Evolutionary conservation across 1,140 invertebrate species (phyloP), one percentile per base, ranked within the genome.

Genomic region (Zophobas morio): DNA sequence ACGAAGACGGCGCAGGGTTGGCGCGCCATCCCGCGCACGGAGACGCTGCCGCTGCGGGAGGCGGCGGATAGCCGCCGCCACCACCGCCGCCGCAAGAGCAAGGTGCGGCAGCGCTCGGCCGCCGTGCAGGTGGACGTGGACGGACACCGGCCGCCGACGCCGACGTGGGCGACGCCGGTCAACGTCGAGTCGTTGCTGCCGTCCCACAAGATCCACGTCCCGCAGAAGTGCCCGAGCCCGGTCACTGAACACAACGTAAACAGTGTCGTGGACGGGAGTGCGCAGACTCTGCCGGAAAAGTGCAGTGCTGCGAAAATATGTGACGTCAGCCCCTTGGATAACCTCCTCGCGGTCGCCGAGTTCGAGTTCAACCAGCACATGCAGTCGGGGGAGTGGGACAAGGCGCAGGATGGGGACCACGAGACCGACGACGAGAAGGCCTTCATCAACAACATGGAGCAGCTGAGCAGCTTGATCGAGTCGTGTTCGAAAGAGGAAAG

Each of bases 1-100:
- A 93, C 92, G 63, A 94, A 94, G 83, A 95, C 94, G 1, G 88
- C 93, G 1, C 89, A 91, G 82, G 94, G 94, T 81, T 95, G 94
- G 94, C 90, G 92, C 49, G 93, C 93, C 33, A 94, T 94, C 87
- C 94, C 94, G 75, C 89, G 93, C 72, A 94, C 93, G 37, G 90
- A 92, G 81, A 90, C 90, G 72, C 88, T 90, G 75, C 89, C 90
- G 82, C 85, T 89, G 51, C 88, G 91, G 80, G 86, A 87, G 53
- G 82, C 84, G 79, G 79, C 80, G 83, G 84, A 78, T 73, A 83
- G 79, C 77, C 79, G 75, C 8, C 51, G 78, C 56, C 86, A 84
- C 74, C 82, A 81, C n/a, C 78, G 60, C n/a, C 80, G 76, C 42
- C 54, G 79, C 4, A 84, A 82, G 70, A 81, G 76, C 49, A 82